Percentiles rank a stretch among this genome's conserved stretches.
Conservation (phyloP, 2,888 invertebrate species). For the Sipha maydis region DNA sequence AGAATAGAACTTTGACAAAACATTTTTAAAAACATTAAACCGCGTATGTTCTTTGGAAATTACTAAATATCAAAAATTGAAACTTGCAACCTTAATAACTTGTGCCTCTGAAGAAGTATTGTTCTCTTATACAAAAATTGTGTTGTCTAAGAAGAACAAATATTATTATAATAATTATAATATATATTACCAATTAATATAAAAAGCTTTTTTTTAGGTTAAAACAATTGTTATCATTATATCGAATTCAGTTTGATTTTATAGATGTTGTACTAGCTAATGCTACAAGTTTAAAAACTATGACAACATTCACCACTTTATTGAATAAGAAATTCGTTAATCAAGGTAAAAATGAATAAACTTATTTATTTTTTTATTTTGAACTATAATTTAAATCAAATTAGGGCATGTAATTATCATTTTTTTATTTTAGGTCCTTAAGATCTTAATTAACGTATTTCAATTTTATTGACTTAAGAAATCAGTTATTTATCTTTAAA, state of each 20-base stretch:
- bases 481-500: too few species aligned
- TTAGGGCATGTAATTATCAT: too few species aligned
- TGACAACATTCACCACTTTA: slow-evolving; percentile 1
- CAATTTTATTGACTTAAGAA: too few species aligned
- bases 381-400: neutral
- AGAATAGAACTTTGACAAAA: neutral
- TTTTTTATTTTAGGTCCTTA: too few species aligned
- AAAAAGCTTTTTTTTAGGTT: slow-evolving; percentile 34
- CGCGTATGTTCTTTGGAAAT: slow-evolving; percentile 13
- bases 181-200: neutral
- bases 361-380: neutral
- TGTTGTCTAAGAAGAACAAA: neutral
- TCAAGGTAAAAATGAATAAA: neutral
- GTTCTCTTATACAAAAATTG: neutral
- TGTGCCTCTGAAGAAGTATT: neutral
- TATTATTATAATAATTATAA: neutral
- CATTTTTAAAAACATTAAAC: neutral
- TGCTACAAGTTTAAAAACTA: neutral
- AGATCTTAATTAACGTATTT: too few species aligned
- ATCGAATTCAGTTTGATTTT: slow-evolving; percentile 52
- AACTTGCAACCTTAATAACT: neutral
- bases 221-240: slow-evolving; percentile 42
- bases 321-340: slow-evolving; percentile 6
- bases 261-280: slow-evolving; percentile 37
- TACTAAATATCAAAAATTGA: slow-evolving; percentile 19